A percentile compares a stretch with the other conserved stretches of the same genome.
Evolutionary conservation across 1,140 invertebrate species (phyloP).

Genomic region (Hyles vespertilio): DNA sequence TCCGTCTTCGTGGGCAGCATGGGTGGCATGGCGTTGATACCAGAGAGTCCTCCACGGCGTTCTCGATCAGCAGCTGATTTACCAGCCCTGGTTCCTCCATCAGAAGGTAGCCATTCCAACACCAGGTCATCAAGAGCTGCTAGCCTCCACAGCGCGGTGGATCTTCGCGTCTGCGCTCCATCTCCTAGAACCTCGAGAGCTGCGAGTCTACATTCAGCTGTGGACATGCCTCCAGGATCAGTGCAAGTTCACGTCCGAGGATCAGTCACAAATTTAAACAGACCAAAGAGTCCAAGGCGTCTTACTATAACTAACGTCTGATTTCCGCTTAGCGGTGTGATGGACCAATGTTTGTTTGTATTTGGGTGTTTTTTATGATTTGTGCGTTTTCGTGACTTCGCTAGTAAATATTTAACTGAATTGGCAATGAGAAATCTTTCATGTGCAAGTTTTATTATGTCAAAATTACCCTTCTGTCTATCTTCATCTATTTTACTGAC

Average conservation of each 20-base stretch:
- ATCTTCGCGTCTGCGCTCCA: slow-evolving; percentile 48
- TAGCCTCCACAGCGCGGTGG: slow-evolving; percentile 61
- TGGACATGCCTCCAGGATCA: slow-evolving; percentile 52
- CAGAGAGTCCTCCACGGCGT: slow-evolving; percentile 80
- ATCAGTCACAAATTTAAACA: slow-evolving; percentile 49
- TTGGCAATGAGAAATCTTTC: no score
- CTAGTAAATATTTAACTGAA: no score
- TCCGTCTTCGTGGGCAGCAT: slow-evolving; percentile 89
- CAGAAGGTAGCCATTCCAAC: slow-evolving; percentile 50
- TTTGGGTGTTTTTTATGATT: neutral
- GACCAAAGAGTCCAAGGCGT: slow-evolving; percentile 56
- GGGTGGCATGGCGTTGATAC: slow-evolving; percentile 76
- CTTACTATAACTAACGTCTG: slow-evolving; percentile 67
- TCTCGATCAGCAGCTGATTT: slow-evolving; percentile 90
- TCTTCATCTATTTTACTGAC: no score
- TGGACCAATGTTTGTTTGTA: slow-evolving; percentile 28
- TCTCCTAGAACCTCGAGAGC: slow-evolving; percentile 59
- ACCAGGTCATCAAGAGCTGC: slow-evolving; percentile 58
- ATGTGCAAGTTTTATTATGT: no score
- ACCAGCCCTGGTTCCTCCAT: slow-evolving; percentile 81
- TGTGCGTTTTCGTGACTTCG: neutral
- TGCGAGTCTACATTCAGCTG: slow-evolving; percentile 55
- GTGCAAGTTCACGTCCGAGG: slow-evolving; percentile 63
- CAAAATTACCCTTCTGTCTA: no score
- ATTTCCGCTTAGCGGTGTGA: slow-evolving; percentile 5